These are phyloP conservation scores for Aselliscus stoliczkanus DNA, from an alignment of 2,797 vertebrate species.

Conservation along the genomic window DNA sequence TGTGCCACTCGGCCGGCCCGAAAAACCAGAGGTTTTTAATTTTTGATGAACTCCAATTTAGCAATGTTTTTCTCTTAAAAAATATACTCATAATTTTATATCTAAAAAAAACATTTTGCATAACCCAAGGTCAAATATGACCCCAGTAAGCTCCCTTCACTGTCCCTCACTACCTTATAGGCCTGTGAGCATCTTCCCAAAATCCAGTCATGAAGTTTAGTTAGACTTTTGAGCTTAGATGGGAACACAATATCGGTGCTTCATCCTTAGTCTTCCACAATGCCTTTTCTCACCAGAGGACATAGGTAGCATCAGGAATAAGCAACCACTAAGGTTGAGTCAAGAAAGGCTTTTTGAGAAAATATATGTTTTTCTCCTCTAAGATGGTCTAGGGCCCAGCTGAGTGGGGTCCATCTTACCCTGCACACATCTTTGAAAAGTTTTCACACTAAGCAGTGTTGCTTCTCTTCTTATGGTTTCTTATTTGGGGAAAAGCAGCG, in stretches of 20 bases:
- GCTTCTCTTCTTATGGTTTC: not conserved
- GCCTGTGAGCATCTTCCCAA: not conserved
- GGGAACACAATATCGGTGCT: rapidly evolving
- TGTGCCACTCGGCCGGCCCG: too few species aligned
- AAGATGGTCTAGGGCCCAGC: not conserved
- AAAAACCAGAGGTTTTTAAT: not conserved
- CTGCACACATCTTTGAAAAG: not conserved
- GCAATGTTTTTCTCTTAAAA: not conserved
- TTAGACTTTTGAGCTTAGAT: not conserved
- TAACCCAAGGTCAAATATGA: not conserved
- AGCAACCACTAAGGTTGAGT: not conserved
- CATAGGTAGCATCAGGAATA: not conserved
- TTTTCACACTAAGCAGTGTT: not conserved
- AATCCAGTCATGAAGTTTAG: not conserved
- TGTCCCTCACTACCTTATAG: not conserved
- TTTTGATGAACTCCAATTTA: not conserved
- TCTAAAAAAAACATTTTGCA: not conserved
- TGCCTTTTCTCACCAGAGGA: not conserved
- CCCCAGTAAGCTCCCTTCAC: not conserved
- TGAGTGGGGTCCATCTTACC: not conserved
- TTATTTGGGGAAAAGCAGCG: not conserved
- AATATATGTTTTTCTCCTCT: not conserved
- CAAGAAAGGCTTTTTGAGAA: not conserved
- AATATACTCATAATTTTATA: not conserved
- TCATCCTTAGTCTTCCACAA: not conserved